Evolutionary conservation across 2,888 invertebrate species (phyloP), one percentile per base, ranked within the genome.

Genomic region (Tipula lateralis): DNA sequence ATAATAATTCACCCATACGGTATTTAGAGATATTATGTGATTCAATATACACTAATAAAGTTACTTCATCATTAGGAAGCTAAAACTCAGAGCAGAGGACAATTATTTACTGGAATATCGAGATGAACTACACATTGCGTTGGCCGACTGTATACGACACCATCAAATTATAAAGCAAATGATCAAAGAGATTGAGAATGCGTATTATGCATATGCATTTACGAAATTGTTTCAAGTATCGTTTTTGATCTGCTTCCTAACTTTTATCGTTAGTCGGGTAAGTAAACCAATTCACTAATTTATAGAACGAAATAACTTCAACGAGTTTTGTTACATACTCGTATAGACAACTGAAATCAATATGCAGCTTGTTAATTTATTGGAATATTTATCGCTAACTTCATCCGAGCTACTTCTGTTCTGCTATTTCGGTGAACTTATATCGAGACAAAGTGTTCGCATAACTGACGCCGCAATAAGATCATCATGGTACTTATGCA

Each of bases 221-320:
- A 86, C 89, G 0, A 90, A 90, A 86, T 87, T 88, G 9, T 87
- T 88, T 1, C 87, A 89, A 84, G 88, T 88, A 0, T 89, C 88
- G 0, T 87, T 89, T 16, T 87, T 89, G 1, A 87, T 88, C 85
- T 90, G 90, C 83, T 87, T 89, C 36, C 87, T 89, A 34, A 87
- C 89, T 3, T 90, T 89, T 85, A 88, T 88, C 0, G 87, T 87
- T 6, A 88, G 88, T 0, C 89, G 89, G 86, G 90, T 88, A 86
- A 86, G 86, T 86, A 39, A 16, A 16, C 44, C 44, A 0, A n/a
- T n/a, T n/a, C n/a, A n/a, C n/a, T n/a, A n/a, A n/a, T n/a, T n/a
- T n/a, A n/a, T n/a, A n/a, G n/a, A n/a, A n/a, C n/a, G n/a, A n/a
- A n/a, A n/a, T n/a, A n/a, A n/a, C n/a, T n/a, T n/a, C n/a, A n/a